Conservation (phyloP, 1,140 invertebrate species). For the Drosophila simulans region DNA sequence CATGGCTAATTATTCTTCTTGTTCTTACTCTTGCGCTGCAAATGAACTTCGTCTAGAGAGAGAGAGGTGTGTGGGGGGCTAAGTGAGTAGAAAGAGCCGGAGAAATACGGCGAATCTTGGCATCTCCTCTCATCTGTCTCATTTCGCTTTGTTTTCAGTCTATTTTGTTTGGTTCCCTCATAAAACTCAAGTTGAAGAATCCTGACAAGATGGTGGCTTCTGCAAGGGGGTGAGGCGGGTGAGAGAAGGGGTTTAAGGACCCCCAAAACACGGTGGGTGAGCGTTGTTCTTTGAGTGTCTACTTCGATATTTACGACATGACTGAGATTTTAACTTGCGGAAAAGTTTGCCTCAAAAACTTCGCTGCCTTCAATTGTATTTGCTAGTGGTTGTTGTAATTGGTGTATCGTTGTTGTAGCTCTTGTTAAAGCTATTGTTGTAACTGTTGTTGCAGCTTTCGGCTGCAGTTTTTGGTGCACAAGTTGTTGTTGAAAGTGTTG, state of each 20-base stretch:
- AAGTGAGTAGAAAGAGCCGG: not conserved
- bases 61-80: not conserved
- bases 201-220: slow-evolving; percentile 4
- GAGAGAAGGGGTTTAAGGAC: not conserved
- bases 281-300: slow-evolving; percentile 41
- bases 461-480: not conserved
- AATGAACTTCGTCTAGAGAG: slow-evolving; percentile 45
- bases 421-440: not conserved
- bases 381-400: slow-evolving; percentile 7
- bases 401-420: not conserved
- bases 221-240: not conserved
- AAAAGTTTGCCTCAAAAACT: slow-evolving; percentile 52
- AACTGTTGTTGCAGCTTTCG: not conserved
- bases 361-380: slow-evolving; percentile 42
- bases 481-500: slow-evolving; percentile 7
- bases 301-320: slow-evolving; percentile 59
- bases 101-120: not conserved
- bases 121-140: not conserved
- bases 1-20: slow-evolving; percentile 50
- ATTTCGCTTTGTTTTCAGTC: slow-evolving; percentile 27
- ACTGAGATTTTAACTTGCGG: slow-evolving; percentile 56
- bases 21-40: slow-evolving; percentile 18
- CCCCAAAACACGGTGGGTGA: not conserved
- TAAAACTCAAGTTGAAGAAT: slow-evolving; percentile 54
- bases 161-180: slow-evolving; percentile 46